Percentiles rank a stretch among this genome's conserved stretches.
These are phyloP conservation scores for Philereme transversata DNA, from an alignment of 2,888 invertebrate genomes.

Conservation along the genomic window DNA sequence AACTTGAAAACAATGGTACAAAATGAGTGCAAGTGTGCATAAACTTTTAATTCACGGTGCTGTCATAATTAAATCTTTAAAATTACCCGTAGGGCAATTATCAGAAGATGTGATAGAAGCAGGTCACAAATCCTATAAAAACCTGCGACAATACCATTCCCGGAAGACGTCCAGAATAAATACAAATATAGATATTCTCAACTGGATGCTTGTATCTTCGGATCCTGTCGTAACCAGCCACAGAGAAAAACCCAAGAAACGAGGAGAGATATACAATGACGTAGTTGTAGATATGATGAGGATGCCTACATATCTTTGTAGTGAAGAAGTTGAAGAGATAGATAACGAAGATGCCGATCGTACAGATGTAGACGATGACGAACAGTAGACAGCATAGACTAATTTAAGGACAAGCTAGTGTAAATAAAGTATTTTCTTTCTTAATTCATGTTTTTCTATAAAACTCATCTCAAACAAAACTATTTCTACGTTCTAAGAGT, in stretches of 20 bases:
- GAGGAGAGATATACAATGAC: slow-evolving; percentile 21
- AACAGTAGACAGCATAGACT: slow-evolving; percentile 7
- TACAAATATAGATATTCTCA: slow-evolving; percentile 31
- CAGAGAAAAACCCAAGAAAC: slow-evolving; percentile 25
- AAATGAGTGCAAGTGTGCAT: slow-evolving; percentile 14
- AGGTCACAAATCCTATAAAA: slow-evolving; percentile 14
- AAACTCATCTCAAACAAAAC: no score
- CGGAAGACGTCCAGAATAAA: slow-evolving; percentile 31
- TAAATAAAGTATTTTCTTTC: not conserved
- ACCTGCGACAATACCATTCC: slow-evolving; percentile 24
- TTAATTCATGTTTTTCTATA: no score
- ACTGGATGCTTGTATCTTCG: slow-evolving; percentile 29
- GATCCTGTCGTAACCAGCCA: slow-evolving; percentile 28
- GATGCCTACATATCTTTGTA: slow-evolving; percentile 15
- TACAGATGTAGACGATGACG: slow-evolving; percentile 9
- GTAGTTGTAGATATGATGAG: slow-evolving; percentile 17
- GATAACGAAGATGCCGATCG: slow-evolving; percentile 31
- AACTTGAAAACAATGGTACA: no score
- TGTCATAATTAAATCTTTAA: slow-evolving; percentile 27
- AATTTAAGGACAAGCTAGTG: slow-evolving; percentile 7
- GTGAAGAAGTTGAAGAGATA: slow-evolving; percentile 25
- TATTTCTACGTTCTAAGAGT: no score
- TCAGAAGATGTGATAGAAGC: slow-evolving; percentile 30
- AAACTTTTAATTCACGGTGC: slow-evolving; percentile 28
- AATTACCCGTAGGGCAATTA: slow-evolving; percentile 27